phyloP scores from a whole-genome alignment of 2,797 vertebrate species.

The Protosalanx chinensis region DNA sequence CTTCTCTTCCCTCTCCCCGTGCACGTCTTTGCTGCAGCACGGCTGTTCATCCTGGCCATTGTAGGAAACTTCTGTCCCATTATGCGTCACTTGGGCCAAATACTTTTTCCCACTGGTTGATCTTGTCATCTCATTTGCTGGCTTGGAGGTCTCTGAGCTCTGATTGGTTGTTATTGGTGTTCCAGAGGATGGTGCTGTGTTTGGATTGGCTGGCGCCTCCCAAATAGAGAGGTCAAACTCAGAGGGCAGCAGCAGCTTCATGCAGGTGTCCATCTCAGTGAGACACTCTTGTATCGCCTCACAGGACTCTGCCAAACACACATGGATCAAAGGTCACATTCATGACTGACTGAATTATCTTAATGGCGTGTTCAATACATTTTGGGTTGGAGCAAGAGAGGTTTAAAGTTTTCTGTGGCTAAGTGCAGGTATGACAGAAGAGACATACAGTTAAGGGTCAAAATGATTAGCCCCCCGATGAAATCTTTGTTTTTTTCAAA shows the following conservation, averaged over 20 bases:
- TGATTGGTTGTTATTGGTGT: neutral
- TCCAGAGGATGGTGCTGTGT: too few relatives aligned
- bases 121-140: neutral
- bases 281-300: slow-evolving; percentile 76
- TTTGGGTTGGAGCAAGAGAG: neutral
- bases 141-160: slow-evolving; percentile 13
- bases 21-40: slow-evolving; percentile 84
- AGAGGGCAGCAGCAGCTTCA: slow-evolving; percentile 79
- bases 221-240: slow-evolving; percentile 56
- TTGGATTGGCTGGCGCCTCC: too few relatives aligned
- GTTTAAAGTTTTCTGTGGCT: neutral
- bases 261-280: slow-evolving; percentile 87
- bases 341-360: neutral
- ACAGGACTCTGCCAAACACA: slow-evolving; percentile 70
- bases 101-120: neutral
- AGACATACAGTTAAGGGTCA: neutral
- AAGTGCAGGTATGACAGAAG: neutral
- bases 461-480: too few relatives aligned
- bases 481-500: too few relatives aligned
- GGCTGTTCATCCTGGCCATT: slow-evolving; percentile 70
- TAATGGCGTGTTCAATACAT: neutral
- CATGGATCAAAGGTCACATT: neutral
- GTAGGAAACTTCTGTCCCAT: neutral
- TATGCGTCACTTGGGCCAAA: neutral
- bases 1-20: neutral